Conservation (phyloP, 2,113 vertebrate genomes). For the Pipra filicauda region DNA sequence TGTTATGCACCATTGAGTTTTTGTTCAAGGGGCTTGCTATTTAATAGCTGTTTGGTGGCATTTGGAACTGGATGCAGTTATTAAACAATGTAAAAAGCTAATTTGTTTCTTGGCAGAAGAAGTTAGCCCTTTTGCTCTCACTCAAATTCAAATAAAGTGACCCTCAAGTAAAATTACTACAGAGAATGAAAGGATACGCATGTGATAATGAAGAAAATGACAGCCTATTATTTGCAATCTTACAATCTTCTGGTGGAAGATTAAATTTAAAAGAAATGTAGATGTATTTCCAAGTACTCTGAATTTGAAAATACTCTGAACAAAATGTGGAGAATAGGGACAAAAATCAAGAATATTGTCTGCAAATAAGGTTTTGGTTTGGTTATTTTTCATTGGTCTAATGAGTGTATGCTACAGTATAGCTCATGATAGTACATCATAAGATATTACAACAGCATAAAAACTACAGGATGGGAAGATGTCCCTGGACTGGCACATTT, state of each 20-base stretch:
- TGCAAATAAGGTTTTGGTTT: not conserved
- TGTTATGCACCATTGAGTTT: constrained; percentile 58
- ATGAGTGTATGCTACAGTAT: not conserved
- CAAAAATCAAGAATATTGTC: not conserved
- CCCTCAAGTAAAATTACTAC: constrained; percentile 52
- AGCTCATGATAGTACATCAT: not conserved
- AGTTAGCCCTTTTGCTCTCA: constrained; percentile 37
- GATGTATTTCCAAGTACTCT: not conserved
- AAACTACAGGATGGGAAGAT: not conserved
- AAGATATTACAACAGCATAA: not conserved
- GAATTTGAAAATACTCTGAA: not conserved
- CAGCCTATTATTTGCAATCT: not conserved
- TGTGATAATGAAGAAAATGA: not conserved
- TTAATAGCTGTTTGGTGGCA: constrained; percentile 69
- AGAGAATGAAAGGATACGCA: not conserved
- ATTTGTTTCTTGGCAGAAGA: constrained; percentile 52
- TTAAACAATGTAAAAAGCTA: constrained; percentile 66
- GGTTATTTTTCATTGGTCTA: not conserved
- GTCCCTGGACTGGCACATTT: not conserved
- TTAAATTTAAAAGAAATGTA: not conserved
- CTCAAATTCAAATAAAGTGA: constrained; percentile 49
- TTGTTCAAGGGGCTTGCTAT: constrained; percentile 44
- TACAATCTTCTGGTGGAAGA: not conserved
- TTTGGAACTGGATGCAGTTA: constrained; percentile 63
- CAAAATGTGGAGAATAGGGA: not conserved